Conservation (phyloP, 2,113 vertebrate species). For the Hassar affinis region DNA sequence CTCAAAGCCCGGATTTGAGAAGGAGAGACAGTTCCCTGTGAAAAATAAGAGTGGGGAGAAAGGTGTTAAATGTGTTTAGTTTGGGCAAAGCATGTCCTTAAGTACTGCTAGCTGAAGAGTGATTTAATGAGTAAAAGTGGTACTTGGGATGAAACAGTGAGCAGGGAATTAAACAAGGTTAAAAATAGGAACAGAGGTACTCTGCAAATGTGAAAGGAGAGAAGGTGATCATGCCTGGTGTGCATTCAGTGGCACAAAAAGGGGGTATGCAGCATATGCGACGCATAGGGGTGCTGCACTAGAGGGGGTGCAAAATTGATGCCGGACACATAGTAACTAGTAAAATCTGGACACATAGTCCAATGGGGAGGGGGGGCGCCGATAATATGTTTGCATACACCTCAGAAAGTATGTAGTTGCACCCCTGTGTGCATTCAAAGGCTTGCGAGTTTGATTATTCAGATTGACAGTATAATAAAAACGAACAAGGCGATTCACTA, state of each 20-base stretch:
- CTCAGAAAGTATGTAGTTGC: no score
- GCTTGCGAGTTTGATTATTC: slow-evolving; percentile 13
- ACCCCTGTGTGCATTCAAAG: slow-evolving; percentile 25
- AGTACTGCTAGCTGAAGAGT: slow-evolving; percentile 29
- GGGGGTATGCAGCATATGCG: no score
- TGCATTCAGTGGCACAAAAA: slow-evolving; percentile 18
- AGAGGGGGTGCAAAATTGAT: no score
- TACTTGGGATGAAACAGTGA: slow-evolving; percentile 17
- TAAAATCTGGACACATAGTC: no score
- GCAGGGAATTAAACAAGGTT: slow-evolving; percentile 20
- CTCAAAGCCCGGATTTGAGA: slow-evolving; percentile 2
- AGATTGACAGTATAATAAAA: slow-evolving; percentile 34
- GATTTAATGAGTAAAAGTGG: slow-evolving; percentile 43
- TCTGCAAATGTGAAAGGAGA: slow-evolving; percentile 1
- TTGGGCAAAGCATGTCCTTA: slow-evolving; percentile 15
- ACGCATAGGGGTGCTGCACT: no score
- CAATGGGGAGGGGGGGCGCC: no score
- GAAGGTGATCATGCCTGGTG: slow-evolving; percentile 17
- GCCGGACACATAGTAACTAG: no score
- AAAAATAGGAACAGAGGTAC: slow-evolving; percentile 19
- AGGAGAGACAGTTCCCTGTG: slow-evolving; percentile 7
- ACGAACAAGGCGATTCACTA: neutral
- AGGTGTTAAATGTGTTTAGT: slow-evolving; percentile 39
- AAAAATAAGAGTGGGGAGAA: neutral
- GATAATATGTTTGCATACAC: no score